A percentile compares a stretch with the other conserved stretches of the same genome.
phyloP scores from a whole-genome alignment of 2,888 invertebrate species.

The Colostygia pectinataria region DNA sequence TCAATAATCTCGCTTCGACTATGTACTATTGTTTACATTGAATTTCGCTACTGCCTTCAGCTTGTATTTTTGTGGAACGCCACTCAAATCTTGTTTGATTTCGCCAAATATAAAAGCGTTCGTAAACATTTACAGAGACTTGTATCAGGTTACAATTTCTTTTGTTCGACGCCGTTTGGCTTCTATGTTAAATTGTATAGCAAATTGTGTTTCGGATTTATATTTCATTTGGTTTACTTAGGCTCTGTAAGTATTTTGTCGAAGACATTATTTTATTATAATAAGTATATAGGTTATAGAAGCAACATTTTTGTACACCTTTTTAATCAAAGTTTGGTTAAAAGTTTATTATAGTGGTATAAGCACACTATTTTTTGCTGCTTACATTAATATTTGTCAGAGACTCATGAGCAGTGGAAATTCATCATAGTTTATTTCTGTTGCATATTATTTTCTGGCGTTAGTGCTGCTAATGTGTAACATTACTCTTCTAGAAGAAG shows the following conservation, averaged over 20 bases:
- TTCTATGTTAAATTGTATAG: constrained; percentile 36
- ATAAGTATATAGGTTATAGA: too few species aligned
- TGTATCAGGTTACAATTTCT: constrained; percentile 72
- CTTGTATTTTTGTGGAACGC: constrained; percentile 72
- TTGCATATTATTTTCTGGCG: too few species aligned
- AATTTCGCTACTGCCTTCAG: constrained; percentile 65
- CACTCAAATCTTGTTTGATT: constrained; percentile 79
- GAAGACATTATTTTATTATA: not conserved
- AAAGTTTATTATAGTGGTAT: too few species aligned
- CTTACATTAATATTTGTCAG: too few species aligned
- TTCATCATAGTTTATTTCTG: too few species aligned
- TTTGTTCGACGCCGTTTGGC: constrained; percentile 52
- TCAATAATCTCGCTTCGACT: constrained; percentile 74
- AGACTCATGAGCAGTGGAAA: too few species aligned
- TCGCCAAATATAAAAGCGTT: constrained; percentile 76
- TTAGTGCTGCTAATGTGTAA: constrained; percentile 17
- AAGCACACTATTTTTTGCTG: too few species aligned
- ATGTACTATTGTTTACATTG: constrained; percentile 72
- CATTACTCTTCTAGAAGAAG: constrained; percentile 39
- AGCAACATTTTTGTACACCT: too few species aligned
- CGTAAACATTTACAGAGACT: constrained; percentile 72
- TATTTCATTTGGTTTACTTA: constrained; percentile 12
- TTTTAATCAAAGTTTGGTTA: too few species aligned
- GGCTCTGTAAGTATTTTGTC: not conserved
- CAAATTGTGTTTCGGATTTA: constrained; percentile 24